Evolutionary conservation across 2,888 invertebrate species (phyloP).

Genomic region (Metopia argyrocephala): DNA sequence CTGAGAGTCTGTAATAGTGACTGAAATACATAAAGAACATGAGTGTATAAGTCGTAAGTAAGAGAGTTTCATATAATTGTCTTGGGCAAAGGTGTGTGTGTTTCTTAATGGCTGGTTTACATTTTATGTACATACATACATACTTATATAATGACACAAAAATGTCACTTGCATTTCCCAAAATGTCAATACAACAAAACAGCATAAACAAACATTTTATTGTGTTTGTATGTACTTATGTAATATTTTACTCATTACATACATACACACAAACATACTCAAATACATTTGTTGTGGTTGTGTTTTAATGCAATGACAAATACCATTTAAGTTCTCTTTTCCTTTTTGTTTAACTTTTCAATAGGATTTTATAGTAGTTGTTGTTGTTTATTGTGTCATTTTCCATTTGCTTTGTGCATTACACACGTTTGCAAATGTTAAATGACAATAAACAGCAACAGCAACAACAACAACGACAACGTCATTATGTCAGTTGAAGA

Average conservation of each 20-base stretch:
- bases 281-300: slow-evolving; percentile 27
- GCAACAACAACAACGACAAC: no score
- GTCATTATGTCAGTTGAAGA: neutral
- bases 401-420: neutral
- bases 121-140: neutral
- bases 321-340: slow-evolving; percentile 1
- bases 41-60: no score
- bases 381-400: neutral
- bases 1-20: neutral
- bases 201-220: slow-evolving; percentile 49
- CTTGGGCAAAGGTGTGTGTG: slow-evolving; percentile 44
- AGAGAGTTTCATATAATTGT: no score
- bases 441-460: neutral
- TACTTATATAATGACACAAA: slow-evolving; percentile 41
- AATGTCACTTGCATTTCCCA: slow-evolving; percentile 42
- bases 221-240: slow-evolving; percentile 49
- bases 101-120: slow-evolving; percentile 2
- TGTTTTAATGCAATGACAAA: slow-evolving; percentile 32
- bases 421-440: neutral
- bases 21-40: no score
- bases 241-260: no score
- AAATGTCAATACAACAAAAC: slow-evolving; percentile 43
- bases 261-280: neutral
- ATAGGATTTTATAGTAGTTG: neutral
- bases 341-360: no score